phyloP scores from a whole-genome alignment of 2,113 vertebrate species.

The Trichomycterus rosablanca region DNA sequence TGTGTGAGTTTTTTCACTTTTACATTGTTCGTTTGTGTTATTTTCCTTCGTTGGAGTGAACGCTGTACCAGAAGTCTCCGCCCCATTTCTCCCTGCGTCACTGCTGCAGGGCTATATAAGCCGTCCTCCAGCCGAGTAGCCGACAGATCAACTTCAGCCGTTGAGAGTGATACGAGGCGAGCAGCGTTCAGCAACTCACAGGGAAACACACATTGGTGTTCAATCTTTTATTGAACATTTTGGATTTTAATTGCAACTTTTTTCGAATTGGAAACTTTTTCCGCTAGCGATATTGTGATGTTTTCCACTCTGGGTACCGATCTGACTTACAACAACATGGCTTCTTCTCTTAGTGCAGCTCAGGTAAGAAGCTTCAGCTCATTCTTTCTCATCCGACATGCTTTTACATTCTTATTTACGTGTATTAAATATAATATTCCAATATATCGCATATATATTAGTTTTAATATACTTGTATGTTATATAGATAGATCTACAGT shows the following conservation, averaged over 20 bases:
- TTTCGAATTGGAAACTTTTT: not conserved
- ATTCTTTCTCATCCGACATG: no score
- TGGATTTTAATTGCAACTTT: not conserved
- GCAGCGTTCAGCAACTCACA: no score
- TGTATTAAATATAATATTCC: no score
- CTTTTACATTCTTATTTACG: no score
- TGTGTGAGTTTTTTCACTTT: not conserved
- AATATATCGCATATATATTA: no score
- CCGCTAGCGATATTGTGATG: slow-evolving; percentile 68
- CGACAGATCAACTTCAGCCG: no score
- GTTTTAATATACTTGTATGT: no score
- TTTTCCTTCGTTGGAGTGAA: not conserved
- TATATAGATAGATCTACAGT: no score
- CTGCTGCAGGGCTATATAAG: not conserved
- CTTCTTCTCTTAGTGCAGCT: slow-evolving; percentile 74
- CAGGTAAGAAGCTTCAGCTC: slow-evolving; percentile 70
- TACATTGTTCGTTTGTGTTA: not conserved
- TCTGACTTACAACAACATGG: slow-evolving; percentile 84
- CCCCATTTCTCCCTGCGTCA: not conserved
- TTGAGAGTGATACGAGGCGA: no score
- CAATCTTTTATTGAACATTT: not conserved
- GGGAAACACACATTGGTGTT: no score
- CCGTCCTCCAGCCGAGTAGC: no score
- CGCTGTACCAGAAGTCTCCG: not conserved
- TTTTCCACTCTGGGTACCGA: slow-evolving; percentile 82